Base-by-base conservation (phyloP, 2,888 invertebrate species). In the Heliconius ethilla region DNA sequence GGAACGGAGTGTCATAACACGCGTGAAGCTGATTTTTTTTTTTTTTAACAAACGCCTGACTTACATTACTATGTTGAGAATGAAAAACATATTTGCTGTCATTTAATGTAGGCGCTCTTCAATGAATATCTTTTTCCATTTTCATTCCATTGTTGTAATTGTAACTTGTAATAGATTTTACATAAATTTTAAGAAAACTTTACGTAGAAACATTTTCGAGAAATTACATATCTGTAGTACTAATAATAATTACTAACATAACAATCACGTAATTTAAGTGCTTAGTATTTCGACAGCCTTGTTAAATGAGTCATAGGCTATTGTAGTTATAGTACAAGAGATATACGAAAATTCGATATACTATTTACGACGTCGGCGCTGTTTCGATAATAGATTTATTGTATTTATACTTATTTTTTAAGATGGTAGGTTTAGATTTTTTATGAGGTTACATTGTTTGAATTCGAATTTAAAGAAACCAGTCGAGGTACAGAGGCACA, bases 251-350 rank as follows among this genome's bases (percentile, higher is more conserved):
- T 37, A 15, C 82, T 51, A 7, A 51, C 51, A 51, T 22, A 22
- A 51, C 51, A 51, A 51, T 51, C 84, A 84, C 83, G 84, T 82
- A 82, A 83, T 79, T 78, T 73, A 75, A 65, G 77, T 80, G 79
- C 80, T 80, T 78, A 78, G 80, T 72, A 80, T 82, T 83, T 76
- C 81, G 81, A 82, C 81, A 82, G 82, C 80, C 82, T 82, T 80
- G 81, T 79, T 80, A 77, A 81, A 76, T 82, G 82, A 82, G 73
- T 83, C 81, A 82, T 82, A 77, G 80, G 77, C 82, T 77, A 74
- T 77, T 81, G 65, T 63, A 29, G 59, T 63, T 33, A 59, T 76
- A 45, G 75, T 70, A 40, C 37, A 67, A 40, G 37, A 67, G 3
- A 25, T 25, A 51, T 11, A 51, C 22, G 67, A n/a, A 67, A 13